Base-by-base conservation (phyloP, 2,113 vertebrate species). In the Cardinalis cardinalis region DNA sequence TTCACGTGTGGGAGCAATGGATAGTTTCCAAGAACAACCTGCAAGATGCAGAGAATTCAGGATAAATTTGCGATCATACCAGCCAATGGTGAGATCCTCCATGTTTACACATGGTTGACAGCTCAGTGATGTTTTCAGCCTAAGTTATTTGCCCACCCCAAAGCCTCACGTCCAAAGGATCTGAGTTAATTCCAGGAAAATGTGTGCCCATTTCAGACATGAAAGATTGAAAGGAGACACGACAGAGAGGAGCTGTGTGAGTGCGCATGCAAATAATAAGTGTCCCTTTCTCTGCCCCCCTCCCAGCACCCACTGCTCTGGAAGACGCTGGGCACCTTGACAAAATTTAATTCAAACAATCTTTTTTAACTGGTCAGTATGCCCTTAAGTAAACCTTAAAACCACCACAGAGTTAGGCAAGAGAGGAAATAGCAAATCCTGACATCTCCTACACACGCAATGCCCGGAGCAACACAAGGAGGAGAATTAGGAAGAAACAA, bases 321-420 rank as follows among this genome's bases (percentile, higher is more conserved):
- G 70, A 86, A 74, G 59, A 9, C 31, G 85, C 60, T 58, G 77
- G 83, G 46, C 70, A 75, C 38, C 77, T 68, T 84, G 86, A 84
- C 73, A 93, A 94, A 72, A 69, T 69, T 82, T 83, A 81, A 64
- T n/a, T 87, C 36, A 49, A 89, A 84, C 44, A 88, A 38, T 88
- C 59, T 92, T 91, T 93, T 82, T 38, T 75, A 78, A 66, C 29
- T 75, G 61, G 65, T 81, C 87, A 93, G 25, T 5, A 4, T 81
- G 80, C 90, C 92, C 88, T 94, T 77, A 90, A 86, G 61, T 90
- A 86, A 95, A 95, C 86, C 84, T 90, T 91, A 26, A 95, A 83
- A 34, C 38, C 79, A 84, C 48, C 52, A 19, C 43, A 80, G 56
- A 65, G n/a, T 79, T 86, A 78, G 43, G 40, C 60, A 89, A 95